Percentiles rank a stretch among this genome's conserved stretches.
These are phyloP conservation scores for Conops quadrifasciatus DNA, from an alignment of 2,888 invertebrate species.

Conservation along the genomic window DNA sequence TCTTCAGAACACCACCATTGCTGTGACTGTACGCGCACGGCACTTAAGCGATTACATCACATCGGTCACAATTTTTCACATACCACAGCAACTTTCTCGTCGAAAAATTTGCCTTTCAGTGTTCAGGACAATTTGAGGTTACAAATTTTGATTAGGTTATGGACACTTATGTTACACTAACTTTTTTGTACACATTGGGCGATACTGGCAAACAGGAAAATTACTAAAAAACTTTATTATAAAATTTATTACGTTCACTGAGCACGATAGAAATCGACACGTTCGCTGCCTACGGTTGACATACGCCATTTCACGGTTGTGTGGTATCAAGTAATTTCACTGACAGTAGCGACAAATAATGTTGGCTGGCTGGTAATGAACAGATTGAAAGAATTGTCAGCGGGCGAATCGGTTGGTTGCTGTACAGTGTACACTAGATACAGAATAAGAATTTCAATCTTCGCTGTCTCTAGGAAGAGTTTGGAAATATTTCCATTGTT, in stretches of 20 bases:
- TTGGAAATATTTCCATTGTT: not conserved
- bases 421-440: too few species aligned
- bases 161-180: constrained; percentile 23
- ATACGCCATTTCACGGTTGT: constrained; percentile 28
- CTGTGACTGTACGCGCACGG: too few species aligned
- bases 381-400: too few species aligned
- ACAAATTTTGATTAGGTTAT: constrained; percentile 26
- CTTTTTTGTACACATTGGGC: constrained; percentile 12
- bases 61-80: not conserved
- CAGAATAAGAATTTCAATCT: too few species aligned
- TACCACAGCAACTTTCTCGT: not conserved
- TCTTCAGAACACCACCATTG: constrained; percentile 36
- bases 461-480: not conserved
- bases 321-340: constrained; percentile 12
- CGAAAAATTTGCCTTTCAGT: not conserved
- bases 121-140: constrained; percentile 27
- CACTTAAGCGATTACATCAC: constrained; percentile 54
- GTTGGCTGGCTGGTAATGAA: too few species aligned
- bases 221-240: constrained; percentile 2
- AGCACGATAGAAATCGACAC: constrained; percentile 10
- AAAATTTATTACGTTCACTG: constrained; percentile 9
- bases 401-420: too few species aligned
- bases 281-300: constrained; percentile 15
- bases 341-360: not conserved
- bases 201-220: not conserved